phyloP scores from a whole-genome alignment of 2,797 vertebrate species.

The Echeneis naucrates region DNA sequence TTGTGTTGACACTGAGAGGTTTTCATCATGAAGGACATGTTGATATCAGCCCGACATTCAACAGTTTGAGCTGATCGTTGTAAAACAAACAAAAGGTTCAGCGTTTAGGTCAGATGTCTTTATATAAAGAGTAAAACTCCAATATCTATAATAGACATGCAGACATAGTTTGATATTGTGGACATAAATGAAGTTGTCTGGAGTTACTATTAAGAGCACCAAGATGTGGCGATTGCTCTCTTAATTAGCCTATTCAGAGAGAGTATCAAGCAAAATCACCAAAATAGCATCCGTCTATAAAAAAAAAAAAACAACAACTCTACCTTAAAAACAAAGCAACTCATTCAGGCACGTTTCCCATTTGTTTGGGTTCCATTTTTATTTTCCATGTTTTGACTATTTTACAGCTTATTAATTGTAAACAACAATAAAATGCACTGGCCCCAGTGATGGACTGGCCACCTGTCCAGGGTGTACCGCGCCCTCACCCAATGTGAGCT shows the following conservation, averaged over 20 bases:
- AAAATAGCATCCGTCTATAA: not conserved
- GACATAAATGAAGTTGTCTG: not conserved
- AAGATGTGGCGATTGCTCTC: not conserved
- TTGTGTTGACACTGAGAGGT: not conserved
- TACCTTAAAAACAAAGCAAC: no score
- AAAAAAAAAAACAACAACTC: no score
- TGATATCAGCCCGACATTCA: not conserved
- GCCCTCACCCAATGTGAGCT: no score
- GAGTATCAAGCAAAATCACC: not conserved
- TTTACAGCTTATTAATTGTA: not conserved
- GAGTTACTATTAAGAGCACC: not conserved
- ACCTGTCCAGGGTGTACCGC: no score
- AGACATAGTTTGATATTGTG: no score
- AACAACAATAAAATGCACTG: no score
- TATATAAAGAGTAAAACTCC: not conserved
- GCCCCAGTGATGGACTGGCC: no score
- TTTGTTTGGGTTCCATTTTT: not conserved
- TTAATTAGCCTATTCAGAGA: not conserved
- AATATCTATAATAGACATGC: not conserved
- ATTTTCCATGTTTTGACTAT: not conserved
- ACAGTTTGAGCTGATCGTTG: no score
- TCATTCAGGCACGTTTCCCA: not conserved
- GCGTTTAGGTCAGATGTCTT: not conserved
- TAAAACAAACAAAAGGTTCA: not conserved
- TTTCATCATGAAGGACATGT: not conserved